Evolutionary conservation across 1,140 invertebrate genomes (phyloP).

Genomic region (Potamilus streckersoni): DNA sequence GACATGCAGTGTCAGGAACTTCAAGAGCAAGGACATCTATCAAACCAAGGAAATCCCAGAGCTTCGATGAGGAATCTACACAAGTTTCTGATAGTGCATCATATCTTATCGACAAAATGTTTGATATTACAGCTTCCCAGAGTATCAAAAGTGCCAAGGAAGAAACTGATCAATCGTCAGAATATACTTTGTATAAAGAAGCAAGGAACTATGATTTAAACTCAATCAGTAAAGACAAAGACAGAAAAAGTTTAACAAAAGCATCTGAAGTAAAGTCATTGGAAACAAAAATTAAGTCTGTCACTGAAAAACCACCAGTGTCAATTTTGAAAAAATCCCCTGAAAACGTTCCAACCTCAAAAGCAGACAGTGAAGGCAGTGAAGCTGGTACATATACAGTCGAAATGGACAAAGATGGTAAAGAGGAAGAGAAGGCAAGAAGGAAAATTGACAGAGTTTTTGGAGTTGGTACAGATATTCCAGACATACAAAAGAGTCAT

Average conservation of each 20-base stretch:
- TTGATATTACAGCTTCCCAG: conserved; percentile 36
- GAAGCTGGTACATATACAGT: conserved; percentile 91
- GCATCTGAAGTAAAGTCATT: too few species aligned
- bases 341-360: conserved; percentile 4
- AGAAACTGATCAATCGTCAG: too few species aligned
- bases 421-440: conserved; percentile 87
- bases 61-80: background rate
- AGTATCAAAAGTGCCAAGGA: conserved; percentile 17
- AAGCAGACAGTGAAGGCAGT: conserved; percentile 75
- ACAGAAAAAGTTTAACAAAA: too few species aligned
- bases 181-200: too few species aligned
- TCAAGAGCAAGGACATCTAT: too few species aligned
- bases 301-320: conserved; percentile 10
- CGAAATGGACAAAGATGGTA: conserved; percentile 76
- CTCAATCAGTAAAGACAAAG: background rate
- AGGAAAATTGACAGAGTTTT: conserved; percentile 88
- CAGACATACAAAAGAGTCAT: conserved; percentile 9
- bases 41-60: too few species aligned
- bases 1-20: too few species aligned
- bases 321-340: conserved; percentile 22
- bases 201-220: background rate
- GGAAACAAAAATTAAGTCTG: too few species aligned
- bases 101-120: conserved; percentile 58
- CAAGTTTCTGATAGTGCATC: conserved; percentile 34
- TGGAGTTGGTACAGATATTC: conserved; percentile 66